Evolutionary conservation across 2,113 vertebrate genomes (phyloP).

Genomic region (Calidris pugnax): DNA sequence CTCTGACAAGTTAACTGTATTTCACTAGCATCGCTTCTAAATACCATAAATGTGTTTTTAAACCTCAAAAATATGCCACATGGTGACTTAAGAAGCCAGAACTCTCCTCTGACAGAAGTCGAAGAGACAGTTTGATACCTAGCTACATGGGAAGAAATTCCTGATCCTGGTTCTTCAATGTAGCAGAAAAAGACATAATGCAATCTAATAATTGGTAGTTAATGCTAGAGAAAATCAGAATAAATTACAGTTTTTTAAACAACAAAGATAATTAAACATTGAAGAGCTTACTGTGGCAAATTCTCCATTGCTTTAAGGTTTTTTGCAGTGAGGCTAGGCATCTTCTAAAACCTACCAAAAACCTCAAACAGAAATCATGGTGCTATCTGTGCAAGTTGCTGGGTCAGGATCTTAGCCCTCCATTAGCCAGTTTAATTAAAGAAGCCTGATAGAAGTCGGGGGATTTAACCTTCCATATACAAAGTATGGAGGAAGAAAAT

Average conservation of each 20-base stretch:
- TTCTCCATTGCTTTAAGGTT: not conserved
- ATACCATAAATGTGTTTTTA: not conserved
- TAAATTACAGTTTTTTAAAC: not conserved
- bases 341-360: not conserved
- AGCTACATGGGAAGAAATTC: not conserved
- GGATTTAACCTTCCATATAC: not conserved
- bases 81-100: not conserved
- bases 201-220: not conserved
- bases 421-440: not conserved
- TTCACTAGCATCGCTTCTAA: not conserved
- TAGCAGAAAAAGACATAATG: not conserved
- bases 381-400: not conserved
- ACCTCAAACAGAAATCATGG: not conserved
- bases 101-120: not conserved
- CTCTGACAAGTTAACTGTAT: not conserved
- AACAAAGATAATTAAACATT: not conserved
- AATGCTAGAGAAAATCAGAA: not conserved
- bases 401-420: not conserved
- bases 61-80: not conserved
- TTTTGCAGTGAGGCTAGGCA: not conserved
- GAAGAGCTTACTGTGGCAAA: not conserved
- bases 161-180: not conserved
- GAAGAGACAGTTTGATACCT: not conserved
- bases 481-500: not conserved
- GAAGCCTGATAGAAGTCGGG: not conserved